phyloP scores from a whole-genome alignment of 64 coral and sea anemone genomes.

The Stichodactyla mertensii region DNA sequence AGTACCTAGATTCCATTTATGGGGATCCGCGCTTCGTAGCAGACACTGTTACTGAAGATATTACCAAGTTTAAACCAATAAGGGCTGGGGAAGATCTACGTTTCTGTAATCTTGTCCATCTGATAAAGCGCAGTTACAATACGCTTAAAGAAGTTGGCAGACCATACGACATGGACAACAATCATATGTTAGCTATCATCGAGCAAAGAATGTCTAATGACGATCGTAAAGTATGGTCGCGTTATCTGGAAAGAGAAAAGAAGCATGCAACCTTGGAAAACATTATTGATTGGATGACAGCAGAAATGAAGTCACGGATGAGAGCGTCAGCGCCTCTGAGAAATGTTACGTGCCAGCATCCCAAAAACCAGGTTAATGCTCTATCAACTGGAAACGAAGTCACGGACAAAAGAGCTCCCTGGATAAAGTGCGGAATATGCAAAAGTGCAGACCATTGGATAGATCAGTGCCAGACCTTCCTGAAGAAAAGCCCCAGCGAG shows the following conservation, averaged over 20 bases:
- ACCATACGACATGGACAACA: not conserved
- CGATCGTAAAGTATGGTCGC: conserved; percentile 68
- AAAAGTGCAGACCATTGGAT: conserved; percentile 34
- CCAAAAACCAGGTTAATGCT: not conserved
- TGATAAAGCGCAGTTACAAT: conserved; percentile 18
- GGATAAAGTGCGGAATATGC: conserved; percentile 29
- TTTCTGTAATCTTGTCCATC: conserved; percentile 49
- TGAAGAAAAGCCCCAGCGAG: not conserved
- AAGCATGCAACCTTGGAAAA: conserved; percentile 36
- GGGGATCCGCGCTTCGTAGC: conserved; percentile 24
- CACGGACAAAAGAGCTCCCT: not conserved
- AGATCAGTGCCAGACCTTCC: conserved; percentile 42
- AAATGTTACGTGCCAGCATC: not conserved
- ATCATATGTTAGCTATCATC: conserved; percentile 41
- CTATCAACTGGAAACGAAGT: not conserved
- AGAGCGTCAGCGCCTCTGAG: conserved; percentile 50
- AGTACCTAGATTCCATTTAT: too few species aligned
- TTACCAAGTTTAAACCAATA: conserved; percentile 15
- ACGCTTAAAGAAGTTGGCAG: conserved; percentile 26
- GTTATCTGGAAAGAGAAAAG: conserved; percentile 35
- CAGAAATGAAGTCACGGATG: conserved; percentile 64
- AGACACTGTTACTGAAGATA: conserved; percentile 41
- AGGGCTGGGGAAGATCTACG: conserved; percentile 22
- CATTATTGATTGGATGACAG: conserved; percentile 35
- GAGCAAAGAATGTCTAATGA: conserved; percentile 54